Evolutionary conservation across 2,113 vertebrate genomes (phyloP).

Genomic region (Gulo gulo): DNA sequence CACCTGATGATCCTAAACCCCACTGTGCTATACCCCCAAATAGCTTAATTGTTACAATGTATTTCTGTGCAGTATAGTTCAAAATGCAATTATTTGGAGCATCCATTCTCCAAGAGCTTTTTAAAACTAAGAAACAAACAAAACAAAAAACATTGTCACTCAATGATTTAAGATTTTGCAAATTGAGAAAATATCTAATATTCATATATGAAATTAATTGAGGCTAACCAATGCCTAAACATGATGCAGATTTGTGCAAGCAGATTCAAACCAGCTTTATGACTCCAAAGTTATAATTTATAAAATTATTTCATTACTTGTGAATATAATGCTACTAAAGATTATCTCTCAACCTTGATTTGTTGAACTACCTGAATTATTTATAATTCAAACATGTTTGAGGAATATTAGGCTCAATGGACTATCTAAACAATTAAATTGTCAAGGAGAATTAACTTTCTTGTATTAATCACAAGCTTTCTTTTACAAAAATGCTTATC

Average conservation of each 20-base stretch:
- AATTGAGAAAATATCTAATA: neutral
- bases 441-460: slow-evolving; percentile 23
- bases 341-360: slow-evolving; percentile 6
- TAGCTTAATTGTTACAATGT: neutral
- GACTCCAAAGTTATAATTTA: slow-evolving; percentile 24
- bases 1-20: neutral
- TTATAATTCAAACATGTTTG: neutral
- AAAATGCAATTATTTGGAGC: neutral
- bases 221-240: slow-evolving; percentile 11
- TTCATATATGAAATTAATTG: neutral
- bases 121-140: neutral
- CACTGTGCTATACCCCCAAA: neutral
- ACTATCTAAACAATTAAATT: slow-evolving; percentile 53
- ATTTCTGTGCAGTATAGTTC: neutral
- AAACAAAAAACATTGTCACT: neutral
- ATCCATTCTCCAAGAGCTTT: neutral
- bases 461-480: slow-evolving; percentile 20
- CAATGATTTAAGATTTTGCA: neutral
- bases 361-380: slow-evolving; percentile 10
- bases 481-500: slow-evolving; percentile 56
- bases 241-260: slow-evolving; percentile 42
- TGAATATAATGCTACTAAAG: neutral
- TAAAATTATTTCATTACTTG: slow-evolving; percentile 52
- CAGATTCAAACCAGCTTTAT: neutral
- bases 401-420: neutral